A percentile compares a stretch with the other conserved stretches of the same genome.
Conservation (phyloP, 2,797 vertebrate species). For the Gymnopithys bicolor region DNA sequence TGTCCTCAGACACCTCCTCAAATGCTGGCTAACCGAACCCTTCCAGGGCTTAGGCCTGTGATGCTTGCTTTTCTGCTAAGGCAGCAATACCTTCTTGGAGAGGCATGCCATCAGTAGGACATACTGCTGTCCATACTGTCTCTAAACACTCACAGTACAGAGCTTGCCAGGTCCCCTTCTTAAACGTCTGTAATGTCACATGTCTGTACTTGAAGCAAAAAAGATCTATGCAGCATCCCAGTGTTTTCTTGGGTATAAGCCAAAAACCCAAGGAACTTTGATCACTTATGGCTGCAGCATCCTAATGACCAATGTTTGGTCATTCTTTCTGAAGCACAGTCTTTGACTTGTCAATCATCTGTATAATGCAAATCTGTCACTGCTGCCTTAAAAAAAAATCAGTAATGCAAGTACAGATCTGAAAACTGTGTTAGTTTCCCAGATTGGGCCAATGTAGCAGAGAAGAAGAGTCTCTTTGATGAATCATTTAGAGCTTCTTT, state of each 20-base stretch:
- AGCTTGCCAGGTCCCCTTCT: background rate
- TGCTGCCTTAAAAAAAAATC: background rate
- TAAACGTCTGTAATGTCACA: background rate
- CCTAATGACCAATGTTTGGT: background rate
- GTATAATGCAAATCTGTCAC: background rate
- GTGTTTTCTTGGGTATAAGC: background rate
- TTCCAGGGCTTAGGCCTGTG: background rate
- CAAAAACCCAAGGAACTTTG: background rate
- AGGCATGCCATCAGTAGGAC: background rate
- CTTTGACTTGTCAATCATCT: background rate
- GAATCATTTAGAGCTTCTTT: background rate
- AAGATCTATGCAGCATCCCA: background rate
- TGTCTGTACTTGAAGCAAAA: background rate
- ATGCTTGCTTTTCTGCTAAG: background rate
- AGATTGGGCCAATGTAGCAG: background rate
- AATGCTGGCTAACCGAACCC: background rate
- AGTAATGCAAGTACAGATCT: background rate
- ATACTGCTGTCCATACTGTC: background rate
- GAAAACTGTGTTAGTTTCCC: background rate
- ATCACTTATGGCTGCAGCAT: background rate
- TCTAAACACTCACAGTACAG: fast-evolving
- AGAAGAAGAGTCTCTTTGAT: background rate
- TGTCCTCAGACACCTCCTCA: background rate
- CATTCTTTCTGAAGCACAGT: background rate
- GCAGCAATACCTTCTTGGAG: background rate